Conservation (phyloP, 2,888 invertebrate genomes). For the Drosophila anceps region DNA sequence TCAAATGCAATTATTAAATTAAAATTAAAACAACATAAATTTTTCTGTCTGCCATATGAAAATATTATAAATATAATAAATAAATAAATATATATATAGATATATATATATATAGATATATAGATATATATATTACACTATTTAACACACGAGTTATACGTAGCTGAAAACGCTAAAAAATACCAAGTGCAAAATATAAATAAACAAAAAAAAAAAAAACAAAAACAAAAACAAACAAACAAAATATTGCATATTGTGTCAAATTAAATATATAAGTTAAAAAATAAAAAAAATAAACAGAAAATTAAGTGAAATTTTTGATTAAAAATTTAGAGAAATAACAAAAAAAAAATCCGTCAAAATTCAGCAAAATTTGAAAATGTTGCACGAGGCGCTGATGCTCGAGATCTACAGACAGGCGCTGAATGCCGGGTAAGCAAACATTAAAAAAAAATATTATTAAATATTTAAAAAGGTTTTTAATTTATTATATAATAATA, state of each 20-base stretch:
- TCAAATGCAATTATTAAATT: constrained; percentile 84
- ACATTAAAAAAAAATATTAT: too few species aligned
- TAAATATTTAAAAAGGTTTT: background rate
- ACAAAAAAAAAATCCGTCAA: constrained; percentile 51
- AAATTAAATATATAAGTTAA: constrained; percentile 62
- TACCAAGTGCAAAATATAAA: constrained; percentile 81
- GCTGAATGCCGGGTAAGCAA: constrained; percentile 84
- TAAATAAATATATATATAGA: constrained; percentile 41
- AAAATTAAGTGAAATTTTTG: background rate
- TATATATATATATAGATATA: constrained; percentile 61
- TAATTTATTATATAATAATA: too few species aligned
- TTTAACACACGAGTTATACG: constrained; percentile 73
- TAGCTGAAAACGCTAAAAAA: constrained; percentile 71
- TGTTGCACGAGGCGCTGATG: constrained; percentile 85
- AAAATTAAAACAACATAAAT: constrained; percentile 63
- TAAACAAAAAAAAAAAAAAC: constrained; percentile 36
- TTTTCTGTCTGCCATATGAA: constrained; percentile 73
- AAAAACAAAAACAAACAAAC: constrained; percentile 26
- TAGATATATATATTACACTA: constrained; percentile 56
- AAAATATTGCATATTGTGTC: constrained; percentile 64
- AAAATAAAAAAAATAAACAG: constrained; percentile 11
- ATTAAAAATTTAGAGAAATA: background rate
- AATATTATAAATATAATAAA: constrained; percentile 35
- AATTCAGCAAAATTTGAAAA: constrained; percentile 82
- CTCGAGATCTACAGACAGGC: constrained; percentile 85